Conservation (phyloP, 2,888 invertebrate species). For the Lithophane ornitopus region DNA sequence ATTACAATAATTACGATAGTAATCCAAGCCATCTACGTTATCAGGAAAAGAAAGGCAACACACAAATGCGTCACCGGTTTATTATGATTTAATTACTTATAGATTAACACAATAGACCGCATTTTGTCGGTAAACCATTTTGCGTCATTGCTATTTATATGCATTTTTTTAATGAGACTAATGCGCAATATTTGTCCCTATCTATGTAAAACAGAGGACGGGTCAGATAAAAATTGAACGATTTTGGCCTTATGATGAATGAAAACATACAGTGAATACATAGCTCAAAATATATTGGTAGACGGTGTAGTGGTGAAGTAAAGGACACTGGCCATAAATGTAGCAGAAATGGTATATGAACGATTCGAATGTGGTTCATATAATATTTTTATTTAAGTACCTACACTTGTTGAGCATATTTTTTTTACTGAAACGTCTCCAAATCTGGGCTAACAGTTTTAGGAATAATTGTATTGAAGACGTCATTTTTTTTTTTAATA, state of each 20-base stretch:
- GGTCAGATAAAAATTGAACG: slow-evolving; percentile 31
- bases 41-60: slow-evolving; percentile 50
- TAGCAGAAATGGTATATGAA: neutral
- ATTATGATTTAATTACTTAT: slow-evolving; percentile 19
- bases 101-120: slow-evolving; percentile 39
- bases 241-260: slow-evolving; percentile 17
- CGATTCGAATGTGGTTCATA: neutral
- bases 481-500: too few species aligned
- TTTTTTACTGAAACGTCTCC: neutral
- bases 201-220: neutral
- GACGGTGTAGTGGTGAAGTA: too few species aligned
- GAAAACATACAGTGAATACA: neutral
- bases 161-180: slow-evolving; percentile 18
- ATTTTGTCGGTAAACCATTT: slow-evolving; percentile 13
- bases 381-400: neutral
- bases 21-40: slow-evolving; percentile 41
- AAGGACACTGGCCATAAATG: too few species aligned
- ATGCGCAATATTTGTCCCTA: slow-evolving; percentile 19
- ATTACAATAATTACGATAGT: slow-evolving; percentile 36
- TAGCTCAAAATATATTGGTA: slow-evolving; percentile 1
- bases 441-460: neutral
- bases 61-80: slow-evolving; percentile 41
- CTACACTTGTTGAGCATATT: neutral
- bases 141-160: slow-evolving; percentile 29
- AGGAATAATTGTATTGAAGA: neutral